phyloP scores from a whole-genome alignment of 2,888 invertebrate genomes.

The Drepanosiphum platanoidis region DNA sequence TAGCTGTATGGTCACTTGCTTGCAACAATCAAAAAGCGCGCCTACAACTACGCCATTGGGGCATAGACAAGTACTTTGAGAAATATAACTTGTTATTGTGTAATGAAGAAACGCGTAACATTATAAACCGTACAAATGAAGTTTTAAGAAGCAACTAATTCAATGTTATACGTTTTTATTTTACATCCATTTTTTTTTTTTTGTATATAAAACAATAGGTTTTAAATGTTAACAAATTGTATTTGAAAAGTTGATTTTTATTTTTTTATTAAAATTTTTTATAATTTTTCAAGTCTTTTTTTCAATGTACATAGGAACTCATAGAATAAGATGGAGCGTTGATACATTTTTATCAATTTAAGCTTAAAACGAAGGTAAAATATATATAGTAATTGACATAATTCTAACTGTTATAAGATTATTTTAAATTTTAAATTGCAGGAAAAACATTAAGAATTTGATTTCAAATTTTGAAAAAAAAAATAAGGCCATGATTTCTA shows the following conservation, averaged over 20 bases:
- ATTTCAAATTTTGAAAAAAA: too few relatives aligned
- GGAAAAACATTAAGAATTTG: too few relatives aligned
- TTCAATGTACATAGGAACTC: too few relatives aligned
- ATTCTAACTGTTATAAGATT: too few relatives aligned
- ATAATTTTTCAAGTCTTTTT: too few relatives aligned
- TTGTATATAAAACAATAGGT: too few relatives aligned
- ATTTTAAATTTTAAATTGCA: too few relatives aligned
- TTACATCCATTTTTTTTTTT: not conserved
- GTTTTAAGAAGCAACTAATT: conserved; percentile 36
- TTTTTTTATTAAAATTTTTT: not conserved
- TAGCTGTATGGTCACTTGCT: conserved; percentile 44
- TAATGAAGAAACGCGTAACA: conserved; percentile 18
- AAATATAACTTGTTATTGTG: conserved; percentile 10
- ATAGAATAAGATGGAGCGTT: too few relatives aligned
- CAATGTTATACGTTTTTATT: not conserved
- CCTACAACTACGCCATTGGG: conserved; percentile 48
- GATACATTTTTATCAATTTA: too few relatives aligned
- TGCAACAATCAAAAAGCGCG: conserved; percentile 55
- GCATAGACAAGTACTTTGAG: conserved; percentile 46
- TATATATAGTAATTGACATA: too few relatives aligned
- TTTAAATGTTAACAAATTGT: not conserved
- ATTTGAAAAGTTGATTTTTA: not conserved
- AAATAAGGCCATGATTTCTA: too few relatives aligned
- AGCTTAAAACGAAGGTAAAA: too few relatives aligned
- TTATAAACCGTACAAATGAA: conserved; percentile 14